Evolutionary conservation across 2,113 vertebrate species (phyloP).

Genomic region (Podocnemis expansa): DNA sequence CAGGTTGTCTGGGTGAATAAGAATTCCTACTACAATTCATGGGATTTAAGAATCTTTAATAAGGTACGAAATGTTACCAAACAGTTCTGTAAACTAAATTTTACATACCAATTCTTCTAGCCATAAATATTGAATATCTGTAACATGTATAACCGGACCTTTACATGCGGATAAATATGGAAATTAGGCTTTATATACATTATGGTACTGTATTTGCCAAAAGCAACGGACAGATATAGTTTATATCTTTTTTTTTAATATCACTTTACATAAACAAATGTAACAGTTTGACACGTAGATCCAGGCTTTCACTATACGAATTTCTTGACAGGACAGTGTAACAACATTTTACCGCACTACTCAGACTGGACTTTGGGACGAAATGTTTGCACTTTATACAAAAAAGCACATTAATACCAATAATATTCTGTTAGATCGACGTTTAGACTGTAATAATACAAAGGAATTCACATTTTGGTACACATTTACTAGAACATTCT

Average conservation of each 20-base stretch:
- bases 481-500: slow-evolving; percentile 99
- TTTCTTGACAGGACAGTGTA: slow-evolving; percentile 99
- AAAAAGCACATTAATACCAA: slow-evolving; percentile 99
- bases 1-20: slow-evolving; percentile 82
- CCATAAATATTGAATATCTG: slow-evolving; percentile 99
- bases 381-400: slow-evolving; percentile 99
- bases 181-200: slow-evolving; percentile 99
- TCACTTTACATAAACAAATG: slow-evolving; percentile 99
- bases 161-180: slow-evolving; percentile 99
- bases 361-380: slow-evolving; percentile 98
- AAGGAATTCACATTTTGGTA: slow-evolving; percentile 99
- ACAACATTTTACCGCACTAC: slow-evolving; percentile 99
- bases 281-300: slow-evolving; percentile 97
- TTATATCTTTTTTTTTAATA: slow-evolving; percentile 90
- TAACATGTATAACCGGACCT: slow-evolving; percentile 98
- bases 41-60: slow-evolving; percentile 99
- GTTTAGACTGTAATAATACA: slow-evolving; percentile 99
- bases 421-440: slow-evolving; percentile 98
- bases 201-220: slow-evolving; percentile 95
- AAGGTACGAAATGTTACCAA: slow-evolving; percentile 99
- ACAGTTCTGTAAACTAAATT: slow-evolving; percentile 99
- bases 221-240: slow-evolving; percentile 95
- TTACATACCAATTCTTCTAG: slow-evolving; percentile 99
- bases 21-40: slow-evolving; percentile 88
- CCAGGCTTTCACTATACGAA: slow-evolving; percentile 99